Conservation (phyloP, 2,113 vertebrate genomes). For the Platichthys stellatus region DNA sequence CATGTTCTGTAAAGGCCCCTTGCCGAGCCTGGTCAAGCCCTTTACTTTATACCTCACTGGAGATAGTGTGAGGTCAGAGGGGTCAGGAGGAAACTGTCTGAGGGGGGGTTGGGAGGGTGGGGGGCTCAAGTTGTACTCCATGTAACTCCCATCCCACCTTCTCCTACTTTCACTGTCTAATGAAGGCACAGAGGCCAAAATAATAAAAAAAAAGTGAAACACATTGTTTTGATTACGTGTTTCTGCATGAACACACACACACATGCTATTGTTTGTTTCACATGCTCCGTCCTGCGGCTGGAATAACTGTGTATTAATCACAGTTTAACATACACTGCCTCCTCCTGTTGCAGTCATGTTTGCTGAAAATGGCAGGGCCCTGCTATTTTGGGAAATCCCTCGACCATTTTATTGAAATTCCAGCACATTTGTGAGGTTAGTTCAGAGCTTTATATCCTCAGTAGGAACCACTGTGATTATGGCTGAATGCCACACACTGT, state of each 20-base stretch:
- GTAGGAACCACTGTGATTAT: background rate
- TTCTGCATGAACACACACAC: background rate
- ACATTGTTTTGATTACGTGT: background rate
- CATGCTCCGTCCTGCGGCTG: background rate
- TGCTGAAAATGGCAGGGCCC: background rate
- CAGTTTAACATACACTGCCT: background rate
- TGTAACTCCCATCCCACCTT: background rate
- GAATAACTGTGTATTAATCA: background rate
- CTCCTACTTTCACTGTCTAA: no score
- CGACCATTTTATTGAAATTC: background rate
- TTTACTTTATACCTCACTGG: constrained; percentile 22
- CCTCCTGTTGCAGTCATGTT: background rate
- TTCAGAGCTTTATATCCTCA: background rate
- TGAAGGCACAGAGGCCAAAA: no score
- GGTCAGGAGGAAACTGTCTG: background rate
- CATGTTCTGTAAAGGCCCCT: background rate
- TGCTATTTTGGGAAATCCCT: background rate
- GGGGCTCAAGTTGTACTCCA: no score
- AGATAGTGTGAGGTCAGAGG: constrained; percentile 11
- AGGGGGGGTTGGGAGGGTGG: no score
- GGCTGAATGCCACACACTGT: background rate
- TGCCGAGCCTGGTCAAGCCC: constrained; percentile 14
- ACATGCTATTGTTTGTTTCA: background rate
- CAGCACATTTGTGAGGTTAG: background rate
- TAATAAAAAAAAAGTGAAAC: background rate